Evolutionary conservation across 2,113 vertebrate genomes (phyloP).

Genomic region (Labrus mixtus): DNA sequence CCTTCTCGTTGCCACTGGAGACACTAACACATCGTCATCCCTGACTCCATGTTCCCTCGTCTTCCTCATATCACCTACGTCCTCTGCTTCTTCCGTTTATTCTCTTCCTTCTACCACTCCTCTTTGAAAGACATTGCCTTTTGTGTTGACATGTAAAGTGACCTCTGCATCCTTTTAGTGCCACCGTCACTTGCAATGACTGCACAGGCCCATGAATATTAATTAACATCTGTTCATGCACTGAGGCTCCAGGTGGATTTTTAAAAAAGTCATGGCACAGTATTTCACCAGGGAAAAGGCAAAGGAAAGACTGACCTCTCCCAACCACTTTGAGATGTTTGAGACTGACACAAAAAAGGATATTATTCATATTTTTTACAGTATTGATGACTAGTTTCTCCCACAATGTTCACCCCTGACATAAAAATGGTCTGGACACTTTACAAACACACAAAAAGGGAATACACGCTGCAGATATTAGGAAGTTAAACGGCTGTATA

Average conservation of each 20-base stretch:
- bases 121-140: background rate
- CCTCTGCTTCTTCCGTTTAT: background rate
- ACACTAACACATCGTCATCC: constrained; percentile 12
- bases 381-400: no score
- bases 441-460: no score
- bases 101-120: background rate
- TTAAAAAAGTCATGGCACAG: background rate
- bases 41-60: background rate
- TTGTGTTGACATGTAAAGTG: constrained; percentile 14
- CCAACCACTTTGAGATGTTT: no score
- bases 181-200: background rate
- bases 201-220: background rate
- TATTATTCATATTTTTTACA: background rate
- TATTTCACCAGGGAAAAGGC: background rate
- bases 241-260: background rate
- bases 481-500: no score
- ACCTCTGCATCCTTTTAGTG: background rate
- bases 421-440: no score
- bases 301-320: no score
- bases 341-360: background rate
- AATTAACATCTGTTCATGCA: constrained; percentile 12
- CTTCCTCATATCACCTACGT: background rate
- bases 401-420: no score
- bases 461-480: no score
- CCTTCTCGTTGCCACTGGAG: constrained; percentile 16